phyloP scores from a whole-genome alignment of 2,888 invertebrate species.

The Heliconius cydno region DNA sequence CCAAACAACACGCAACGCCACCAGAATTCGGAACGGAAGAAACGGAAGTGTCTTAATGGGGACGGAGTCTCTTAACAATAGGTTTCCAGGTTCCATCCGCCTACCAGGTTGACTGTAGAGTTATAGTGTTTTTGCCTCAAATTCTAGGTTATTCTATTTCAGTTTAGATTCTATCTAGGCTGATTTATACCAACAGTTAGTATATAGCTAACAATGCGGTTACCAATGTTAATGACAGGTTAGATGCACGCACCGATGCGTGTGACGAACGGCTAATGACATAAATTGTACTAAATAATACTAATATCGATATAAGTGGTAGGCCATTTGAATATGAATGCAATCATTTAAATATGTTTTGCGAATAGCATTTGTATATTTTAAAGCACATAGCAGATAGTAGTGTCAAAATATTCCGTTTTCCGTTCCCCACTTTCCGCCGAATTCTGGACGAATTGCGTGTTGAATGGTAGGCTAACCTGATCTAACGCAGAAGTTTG shows the following conservation, averaged over 20 bases:
- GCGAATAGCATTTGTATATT: too few species aligned
- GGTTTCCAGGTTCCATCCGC: too few species aligned
- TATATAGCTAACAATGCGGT: conserved; percentile 30
- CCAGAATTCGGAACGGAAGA: too few species aligned
- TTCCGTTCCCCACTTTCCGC: too few species aligned
- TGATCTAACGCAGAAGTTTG: not conserved
- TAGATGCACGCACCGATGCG: conserved; percentile 28
- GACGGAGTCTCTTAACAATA: too few species aligned
- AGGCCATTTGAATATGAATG: conserved; percentile 7
- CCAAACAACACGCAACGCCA: too few species aligned
- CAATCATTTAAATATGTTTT: not conserved
- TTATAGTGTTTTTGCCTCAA: not conserved
- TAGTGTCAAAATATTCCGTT: too few species aligned
- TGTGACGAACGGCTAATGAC: conserved; percentile 21
- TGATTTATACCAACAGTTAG: conserved; percentile 19
- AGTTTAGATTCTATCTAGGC: not conserved
- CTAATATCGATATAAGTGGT: not conserved
- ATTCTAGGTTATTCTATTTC: not conserved
- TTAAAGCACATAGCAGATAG: too few species aligned
- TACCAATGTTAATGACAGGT: conserved; percentile 36
- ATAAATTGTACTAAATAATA: conserved; percentile 14
- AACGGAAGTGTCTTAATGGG: too few species aligned
- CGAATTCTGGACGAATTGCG: not conserved
- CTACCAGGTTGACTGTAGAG: too few species aligned
- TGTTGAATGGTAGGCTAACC: not conserved